Conservation (phyloP, 2,888 invertebrate species). For the Pantelozetes paolii region DNA sequence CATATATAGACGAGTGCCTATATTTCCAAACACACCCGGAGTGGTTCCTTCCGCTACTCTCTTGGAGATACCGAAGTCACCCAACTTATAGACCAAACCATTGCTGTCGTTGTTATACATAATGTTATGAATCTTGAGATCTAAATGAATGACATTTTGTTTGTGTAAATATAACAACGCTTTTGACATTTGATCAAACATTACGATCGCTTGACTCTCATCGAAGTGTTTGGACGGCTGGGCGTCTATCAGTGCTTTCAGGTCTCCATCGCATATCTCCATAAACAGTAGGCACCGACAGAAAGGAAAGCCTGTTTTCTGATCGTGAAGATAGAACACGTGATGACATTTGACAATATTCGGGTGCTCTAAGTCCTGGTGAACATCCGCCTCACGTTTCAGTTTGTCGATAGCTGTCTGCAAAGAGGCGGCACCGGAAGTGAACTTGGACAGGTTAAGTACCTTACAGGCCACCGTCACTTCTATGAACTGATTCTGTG, state of each 20-base stretch:
- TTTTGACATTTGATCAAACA: background rate
- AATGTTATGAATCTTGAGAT: background rate
- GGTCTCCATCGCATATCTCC: background rate
- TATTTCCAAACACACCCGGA: background rate
- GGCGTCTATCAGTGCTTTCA: background rate
- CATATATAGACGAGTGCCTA: background rate
- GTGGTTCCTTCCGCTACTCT: background rate
- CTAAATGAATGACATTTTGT: background rate
- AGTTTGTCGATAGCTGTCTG: background rate
- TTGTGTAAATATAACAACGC: background rate
- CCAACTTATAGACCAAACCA: background rate
- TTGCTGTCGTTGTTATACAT: background rate
- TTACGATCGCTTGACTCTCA: background rate
- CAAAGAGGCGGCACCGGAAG: background rate
- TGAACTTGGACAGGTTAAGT: background rate
- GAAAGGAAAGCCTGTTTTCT: background rate
- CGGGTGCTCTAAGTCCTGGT: background rate
- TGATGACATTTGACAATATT: background rate
- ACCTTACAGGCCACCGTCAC: background rate
- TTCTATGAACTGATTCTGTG: background rate
- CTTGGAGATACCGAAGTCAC: background rate
- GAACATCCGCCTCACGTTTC: background rate
- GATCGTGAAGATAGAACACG: background rate
- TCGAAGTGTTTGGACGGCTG: background rate
- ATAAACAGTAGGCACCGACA: background rate